These are phyloP conservation scores for Mormyrops attenuatus DNA, from an alignment of 2,797 vertebrate genomes.

Conservation along the genomic window DNA sequence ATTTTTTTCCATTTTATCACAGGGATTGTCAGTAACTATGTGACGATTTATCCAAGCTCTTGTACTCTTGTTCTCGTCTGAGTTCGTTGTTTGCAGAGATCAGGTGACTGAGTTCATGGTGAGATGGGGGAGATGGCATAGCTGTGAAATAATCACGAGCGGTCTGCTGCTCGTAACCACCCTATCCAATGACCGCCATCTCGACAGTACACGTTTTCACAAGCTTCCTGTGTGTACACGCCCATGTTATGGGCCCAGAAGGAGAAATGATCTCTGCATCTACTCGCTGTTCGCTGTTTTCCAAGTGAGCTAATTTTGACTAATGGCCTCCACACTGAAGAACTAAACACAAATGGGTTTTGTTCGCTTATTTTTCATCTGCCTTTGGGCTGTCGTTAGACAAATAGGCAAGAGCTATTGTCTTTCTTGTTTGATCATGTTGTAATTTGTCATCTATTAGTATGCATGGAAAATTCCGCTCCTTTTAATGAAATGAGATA, in stretches of 20 bases:
- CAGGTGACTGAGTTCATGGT: neutral
- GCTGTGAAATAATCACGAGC: neutral
- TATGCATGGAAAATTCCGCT: neutral
- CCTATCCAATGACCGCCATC: neutral
- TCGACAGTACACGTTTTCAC: neutral
- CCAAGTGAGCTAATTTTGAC: neutral
- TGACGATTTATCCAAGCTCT: neutral
- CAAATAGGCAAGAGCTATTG: neutral
- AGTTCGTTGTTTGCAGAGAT: neutral
- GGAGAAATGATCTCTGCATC: neutral
- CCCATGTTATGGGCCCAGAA: neutral
- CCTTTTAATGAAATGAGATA: slow-evolving; percentile 7
- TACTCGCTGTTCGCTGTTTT: neutral
- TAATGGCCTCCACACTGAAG: neutral
- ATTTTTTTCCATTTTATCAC: neutral
- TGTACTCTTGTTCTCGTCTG: neutral
- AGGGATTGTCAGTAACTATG: neutral
- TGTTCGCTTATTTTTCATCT: neutral
- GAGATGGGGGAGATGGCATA: neutral
- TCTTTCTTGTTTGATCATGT: neutral
- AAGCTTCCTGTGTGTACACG: neutral
- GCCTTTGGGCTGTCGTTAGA: neutral
- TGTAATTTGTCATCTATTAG: slow-evolving; percentile 2
- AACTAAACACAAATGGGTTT: neutral
- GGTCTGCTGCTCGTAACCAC: neutral